Evolutionary conservation across 2,113 vertebrate genomes (phyloP).

Genomic region (Equus quagga): DNA sequence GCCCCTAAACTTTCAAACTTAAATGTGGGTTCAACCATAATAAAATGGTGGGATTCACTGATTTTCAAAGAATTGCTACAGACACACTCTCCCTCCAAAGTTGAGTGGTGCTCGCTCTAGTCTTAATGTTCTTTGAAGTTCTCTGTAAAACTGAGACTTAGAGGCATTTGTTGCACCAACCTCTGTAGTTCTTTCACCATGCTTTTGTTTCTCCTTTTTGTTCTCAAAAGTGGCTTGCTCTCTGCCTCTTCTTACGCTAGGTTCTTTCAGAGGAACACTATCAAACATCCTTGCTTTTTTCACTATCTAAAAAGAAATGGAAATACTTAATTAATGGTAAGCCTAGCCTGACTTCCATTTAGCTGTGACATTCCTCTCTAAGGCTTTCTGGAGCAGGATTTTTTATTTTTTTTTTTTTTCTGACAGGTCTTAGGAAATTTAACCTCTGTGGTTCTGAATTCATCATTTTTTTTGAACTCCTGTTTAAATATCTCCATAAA

Average conservation of each 20-base stretch:
- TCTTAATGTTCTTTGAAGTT: neutral
- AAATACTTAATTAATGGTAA: constrained; percentile 57
- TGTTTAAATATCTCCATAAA: constrained; percentile 42
- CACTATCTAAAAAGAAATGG: constrained; percentile 62
- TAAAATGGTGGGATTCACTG: neutral
- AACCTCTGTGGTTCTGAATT: constrained; percentile 54
- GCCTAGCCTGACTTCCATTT: neutral
- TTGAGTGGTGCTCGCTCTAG: neutral
- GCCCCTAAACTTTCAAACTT: neutral
- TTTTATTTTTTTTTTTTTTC: neutral
- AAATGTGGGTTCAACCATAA: neutral
- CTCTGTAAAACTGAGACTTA: neutral
- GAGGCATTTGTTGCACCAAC: neutral
- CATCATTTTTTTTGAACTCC: neutral
- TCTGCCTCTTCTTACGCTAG: neutral
- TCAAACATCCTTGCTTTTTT: neutral
- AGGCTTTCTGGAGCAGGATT: constrained; percentile 47
- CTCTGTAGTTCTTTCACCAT: neutral
- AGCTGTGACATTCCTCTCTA: constrained; percentile 54
- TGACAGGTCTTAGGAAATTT: constrained; percentile 64
- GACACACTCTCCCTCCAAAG: neutral
- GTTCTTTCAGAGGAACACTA: neutral
- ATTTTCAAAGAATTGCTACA: neutral
- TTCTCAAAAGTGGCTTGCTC: neutral
- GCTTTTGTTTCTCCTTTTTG: neutral